Evolutionary conservation across 2,888 invertebrate species (phyloP).

Genomic region (Drosophila suboccidentalis): DNA sequence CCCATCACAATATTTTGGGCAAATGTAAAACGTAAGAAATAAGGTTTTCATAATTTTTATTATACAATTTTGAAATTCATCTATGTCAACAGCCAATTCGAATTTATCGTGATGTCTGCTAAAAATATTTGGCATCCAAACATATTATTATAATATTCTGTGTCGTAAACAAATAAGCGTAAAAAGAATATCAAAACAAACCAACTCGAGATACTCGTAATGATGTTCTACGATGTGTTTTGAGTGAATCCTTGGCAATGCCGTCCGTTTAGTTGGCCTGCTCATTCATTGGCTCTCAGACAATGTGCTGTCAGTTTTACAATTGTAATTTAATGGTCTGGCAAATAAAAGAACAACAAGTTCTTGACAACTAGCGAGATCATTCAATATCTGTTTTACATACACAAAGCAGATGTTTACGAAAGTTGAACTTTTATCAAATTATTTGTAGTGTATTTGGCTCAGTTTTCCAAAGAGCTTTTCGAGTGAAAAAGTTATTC

Average conservation of each 20-base stretch:
- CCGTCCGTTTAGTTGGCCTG: slow-evolving; percentile 28
- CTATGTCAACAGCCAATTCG: slow-evolving; percentile 43
- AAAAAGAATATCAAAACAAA: slow-evolving; percentile 45
- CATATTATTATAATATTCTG: slow-evolving; percentile 30
- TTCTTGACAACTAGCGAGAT: slow-evolving; percentile 41
- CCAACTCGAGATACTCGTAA: slow-evolving; percentile 11
- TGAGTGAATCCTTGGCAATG: slow-evolving; percentile 78
- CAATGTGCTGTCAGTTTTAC: slow-evolving; percentile 71
- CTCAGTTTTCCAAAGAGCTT: slow-evolving; percentile 72
- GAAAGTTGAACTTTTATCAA: slow-evolving; percentile 3
- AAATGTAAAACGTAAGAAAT: background rate
- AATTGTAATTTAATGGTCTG: slow-evolving; percentile 72
- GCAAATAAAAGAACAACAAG: slow-evolving; percentile 41
- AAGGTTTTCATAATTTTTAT: slow-evolving; percentile 28
- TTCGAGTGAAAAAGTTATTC: slow-evolving; percentile 49
- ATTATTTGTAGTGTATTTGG: slow-evolving; percentile 25
- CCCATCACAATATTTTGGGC: background rate
- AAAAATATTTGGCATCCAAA: slow-evolving; percentile 65
- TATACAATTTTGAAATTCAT: slow-evolving; percentile 26
- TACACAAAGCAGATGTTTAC: background rate
- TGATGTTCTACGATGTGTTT: slow-evolving; percentile 9
- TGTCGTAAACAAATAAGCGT: slow-evolving; percentile 48
- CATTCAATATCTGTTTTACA: slow-evolving; percentile 24
- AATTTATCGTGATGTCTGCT: slow-evolving; percentile 53
- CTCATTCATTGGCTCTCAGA: slow-evolving; percentile 59